Evolutionary conservation across 2,797 vertebrate genomes (phyloP).

Genomic region (Falco rusticolus): DNA sequence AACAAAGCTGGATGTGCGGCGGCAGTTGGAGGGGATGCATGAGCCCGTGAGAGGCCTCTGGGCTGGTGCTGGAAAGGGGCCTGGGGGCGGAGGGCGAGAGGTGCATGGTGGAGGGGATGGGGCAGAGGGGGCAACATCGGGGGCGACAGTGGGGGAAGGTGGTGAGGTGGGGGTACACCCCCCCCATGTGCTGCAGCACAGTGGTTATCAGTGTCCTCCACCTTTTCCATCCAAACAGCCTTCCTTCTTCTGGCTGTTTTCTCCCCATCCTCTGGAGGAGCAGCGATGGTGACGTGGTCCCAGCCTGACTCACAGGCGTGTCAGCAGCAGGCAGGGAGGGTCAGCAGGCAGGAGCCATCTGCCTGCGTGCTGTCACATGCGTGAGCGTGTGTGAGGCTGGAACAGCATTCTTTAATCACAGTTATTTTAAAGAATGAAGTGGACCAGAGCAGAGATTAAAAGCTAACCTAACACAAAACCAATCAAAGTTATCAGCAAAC

Average conservation of each 20-base stretch:
- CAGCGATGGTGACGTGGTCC: accelerated
- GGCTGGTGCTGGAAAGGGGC: not conserved
- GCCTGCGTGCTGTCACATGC: accelerated
- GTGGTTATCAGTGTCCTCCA: not conserved
- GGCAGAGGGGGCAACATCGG: not conserved
- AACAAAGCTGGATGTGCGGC: not conserved
- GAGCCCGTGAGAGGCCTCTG: not conserved
- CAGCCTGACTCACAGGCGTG: accelerated
- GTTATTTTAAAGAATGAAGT: not conserved
- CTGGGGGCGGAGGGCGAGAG: too few species aligned
- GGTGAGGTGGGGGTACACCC: not conserved
- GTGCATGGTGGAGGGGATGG: not conserved
- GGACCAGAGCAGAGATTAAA: not conserved
- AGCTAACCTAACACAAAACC: not conserved
- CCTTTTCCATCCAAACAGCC: not conserved
- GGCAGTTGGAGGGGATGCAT: accelerated
- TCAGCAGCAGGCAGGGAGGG: not conserved
- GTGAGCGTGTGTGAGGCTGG: accelerated
- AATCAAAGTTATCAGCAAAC: conserved; percentile 21
- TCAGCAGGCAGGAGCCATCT: not conserved
- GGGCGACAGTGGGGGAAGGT: not conserved
- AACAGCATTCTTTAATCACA: not conserved
- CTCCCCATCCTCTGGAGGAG: not conserved
- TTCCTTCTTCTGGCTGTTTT: not conserved
- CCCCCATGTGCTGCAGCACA: accelerated